Base-by-base conservation (phyloP, 2,113 vertebrate species). In the Prunella fulvescens region DNA sequence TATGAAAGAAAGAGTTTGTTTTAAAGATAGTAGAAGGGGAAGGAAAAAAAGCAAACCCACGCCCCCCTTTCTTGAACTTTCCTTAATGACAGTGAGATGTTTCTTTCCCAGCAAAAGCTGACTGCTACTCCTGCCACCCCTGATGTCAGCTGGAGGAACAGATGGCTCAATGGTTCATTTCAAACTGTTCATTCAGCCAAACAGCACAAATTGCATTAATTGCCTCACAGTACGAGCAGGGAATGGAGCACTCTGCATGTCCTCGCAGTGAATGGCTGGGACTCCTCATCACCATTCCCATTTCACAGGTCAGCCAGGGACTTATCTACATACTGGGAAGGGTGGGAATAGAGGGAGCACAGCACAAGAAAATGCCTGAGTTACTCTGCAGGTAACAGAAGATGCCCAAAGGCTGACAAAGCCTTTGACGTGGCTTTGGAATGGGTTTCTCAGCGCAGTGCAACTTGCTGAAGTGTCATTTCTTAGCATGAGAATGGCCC, bases 61-160 rank as follows among this genome's bases (percentile, higher is more conserved):
- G 0, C 44, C 61, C 64, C 35, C 40, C 65, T 71, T 81, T 61
- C 47, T 45, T 90, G 82, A 94, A 82, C 90, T 96, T 67, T 80
- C 76, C 42, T 79, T 88, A 56, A 85, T 40, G 78, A 65, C 85
- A 86, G 62, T 0, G 40, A 89, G 95, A 88, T n/a, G 16, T 73
- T 95, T 95, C 87, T 81, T 60, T 92, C 84, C 65, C 71, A 77
- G 95, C 39, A 61, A 84, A 95, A 93, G 54, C 74, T n/a, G 29
- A 53, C 92, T 91, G 94, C 94, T 93, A 65, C 82, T 88, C 81
- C 78, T 77, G 72, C 86, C 92, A 92, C 1, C 67, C 86, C 78
- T 94, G 74, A 57, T 94, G 94, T 97, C 97, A 93, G 94, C 88
- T 95, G 93, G 86, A 81, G 96, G 93, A 96, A 93, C 96, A 98